A percentile compares a stretch with the other conserved stretches of the same genome.
Conservation (phyloP, 2,113 vertebrate genomes). For the Lucifuga dentata region DNA sequence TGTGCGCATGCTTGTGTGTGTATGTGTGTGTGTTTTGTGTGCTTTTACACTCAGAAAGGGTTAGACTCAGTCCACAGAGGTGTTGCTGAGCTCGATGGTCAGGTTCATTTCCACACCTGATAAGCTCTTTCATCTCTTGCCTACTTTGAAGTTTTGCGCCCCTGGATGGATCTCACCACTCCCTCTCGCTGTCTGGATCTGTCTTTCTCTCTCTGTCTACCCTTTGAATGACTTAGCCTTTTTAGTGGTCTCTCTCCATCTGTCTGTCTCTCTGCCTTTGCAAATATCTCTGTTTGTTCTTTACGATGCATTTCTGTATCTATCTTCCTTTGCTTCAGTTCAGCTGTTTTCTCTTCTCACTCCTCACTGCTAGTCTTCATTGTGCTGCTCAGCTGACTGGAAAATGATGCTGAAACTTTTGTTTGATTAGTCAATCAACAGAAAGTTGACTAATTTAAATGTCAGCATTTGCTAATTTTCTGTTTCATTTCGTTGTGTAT, state of each 20-base stretch:
- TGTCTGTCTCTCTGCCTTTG: not conserved
- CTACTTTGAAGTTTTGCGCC: conserved; percentile 72
- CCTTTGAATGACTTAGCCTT: conserved; percentile 68
- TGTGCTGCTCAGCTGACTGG: too few relatives aligned
- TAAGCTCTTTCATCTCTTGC: conserved; percentile 76
- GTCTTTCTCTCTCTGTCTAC: conserved; percentile 40
- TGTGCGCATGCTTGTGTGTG: conserved; percentile 32
- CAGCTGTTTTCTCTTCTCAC: too few relatives aligned
- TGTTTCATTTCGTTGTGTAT: too few relatives aligned
- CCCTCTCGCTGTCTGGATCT: conserved; percentile 44
- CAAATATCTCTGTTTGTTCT: too few relatives aligned
- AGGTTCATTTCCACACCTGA: conserved; percentile 77
- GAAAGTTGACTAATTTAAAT: too few relatives aligned
- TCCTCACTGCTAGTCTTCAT: too few relatives aligned
- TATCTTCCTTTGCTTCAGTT: too few relatives aligned
- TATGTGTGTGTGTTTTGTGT: conserved; percentile 35
- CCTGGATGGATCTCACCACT: conserved; percentile 63
- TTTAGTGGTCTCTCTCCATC: conserved; percentile 39
- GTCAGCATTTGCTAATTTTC: too few relatives aligned
- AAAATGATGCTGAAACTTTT: too few relatives aligned
- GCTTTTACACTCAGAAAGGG: conserved; percentile 33
- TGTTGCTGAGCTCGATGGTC: conserved; percentile 60
- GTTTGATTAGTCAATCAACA: too few relatives aligned
- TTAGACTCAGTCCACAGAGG: conserved; percentile 42
- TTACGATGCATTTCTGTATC: too few relatives aligned